Conservation (phyloP, 2,797 vertebrate genomes). For the Odontamblyopus rebecca region DNA sequence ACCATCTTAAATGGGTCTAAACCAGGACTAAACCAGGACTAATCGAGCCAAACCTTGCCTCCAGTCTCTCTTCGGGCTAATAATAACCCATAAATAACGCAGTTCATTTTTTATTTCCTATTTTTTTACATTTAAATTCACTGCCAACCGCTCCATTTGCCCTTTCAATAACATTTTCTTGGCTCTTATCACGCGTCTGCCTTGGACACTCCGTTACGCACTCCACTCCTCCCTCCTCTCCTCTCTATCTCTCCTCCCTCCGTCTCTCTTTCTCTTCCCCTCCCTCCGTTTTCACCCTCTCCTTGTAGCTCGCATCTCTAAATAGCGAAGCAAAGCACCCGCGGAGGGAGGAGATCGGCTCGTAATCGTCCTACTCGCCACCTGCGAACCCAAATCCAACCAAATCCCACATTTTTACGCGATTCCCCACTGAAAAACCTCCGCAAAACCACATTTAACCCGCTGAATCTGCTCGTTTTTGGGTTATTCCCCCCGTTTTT, state of each 20-base stretch:
- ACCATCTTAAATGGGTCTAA: too few relatives aligned
- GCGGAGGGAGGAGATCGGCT: neutral
- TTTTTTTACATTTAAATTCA: neutral
- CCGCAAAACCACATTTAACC: neutral
- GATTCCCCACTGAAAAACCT: neutral
- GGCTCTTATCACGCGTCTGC: constrained; percentile 59
- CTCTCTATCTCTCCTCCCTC: constrained; percentile 1
- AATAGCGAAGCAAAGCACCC: neutral
- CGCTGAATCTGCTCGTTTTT: too few relatives aligned
- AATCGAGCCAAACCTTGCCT: too few relatives aligned
- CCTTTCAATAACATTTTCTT: constrained; percentile 3
- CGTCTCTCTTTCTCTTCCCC: neutral
- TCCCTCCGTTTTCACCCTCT: too few relatives aligned
- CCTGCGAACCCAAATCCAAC: neutral
- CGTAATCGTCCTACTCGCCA: neutral
- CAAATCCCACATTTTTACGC: neutral
- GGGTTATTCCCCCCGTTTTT: neutral
- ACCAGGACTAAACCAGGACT: too few relatives aligned
- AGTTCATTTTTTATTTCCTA: neutral
- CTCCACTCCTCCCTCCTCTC: constrained; percentile 38
- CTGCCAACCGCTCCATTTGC: neutral
- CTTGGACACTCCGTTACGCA: constrained; percentile 69
- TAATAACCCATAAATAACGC: too few relatives aligned
- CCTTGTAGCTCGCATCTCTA: neutral
- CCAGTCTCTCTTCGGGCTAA: too few relatives aligned